Conservation (phyloP, 1,140 invertebrate genomes). For the Ceratina australensis region DNA sequence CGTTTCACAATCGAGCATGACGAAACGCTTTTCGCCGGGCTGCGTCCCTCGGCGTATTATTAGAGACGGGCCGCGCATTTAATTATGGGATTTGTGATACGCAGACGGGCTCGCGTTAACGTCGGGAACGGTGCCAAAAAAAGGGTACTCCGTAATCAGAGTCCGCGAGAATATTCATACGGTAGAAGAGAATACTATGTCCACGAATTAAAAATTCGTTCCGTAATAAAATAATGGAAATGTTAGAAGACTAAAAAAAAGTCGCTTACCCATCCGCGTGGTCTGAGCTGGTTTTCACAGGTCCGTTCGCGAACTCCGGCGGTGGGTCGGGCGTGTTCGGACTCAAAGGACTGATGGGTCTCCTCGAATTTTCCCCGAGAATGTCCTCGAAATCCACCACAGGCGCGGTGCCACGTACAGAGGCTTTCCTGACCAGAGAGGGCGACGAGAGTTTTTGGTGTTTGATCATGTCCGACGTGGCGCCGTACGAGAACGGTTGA, state of each 20-base stretch:
- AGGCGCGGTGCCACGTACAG: conserved; percentile 74
- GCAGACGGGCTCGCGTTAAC: not conserved
- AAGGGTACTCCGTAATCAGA: conserved; percentile 26
- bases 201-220: too few species aligned
- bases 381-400: conserved; percentile 81
- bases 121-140: conserved; percentile 28
- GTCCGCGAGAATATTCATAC: not conserved
- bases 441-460: conserved; percentile 85
- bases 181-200: not conserved
- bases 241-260: too few species aligned
- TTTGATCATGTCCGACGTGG: conserved; percentile 82
- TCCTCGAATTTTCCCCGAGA: conserved; percentile 66
- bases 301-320: conserved; percentile 73
- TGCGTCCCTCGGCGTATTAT: conserved; percentile 23
- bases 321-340: conserved; percentile 71
- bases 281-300: conserved; percentile 56
- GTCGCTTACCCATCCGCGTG: conserved; percentile 71
- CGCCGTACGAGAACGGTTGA: conserved; percentile 90
- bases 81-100: conserved; percentile 43
- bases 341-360: conserved; percentile 65
- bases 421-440: conserved; percentile 86
- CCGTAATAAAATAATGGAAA: too few species aligned
- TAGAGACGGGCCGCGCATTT: conserved; percentile 35
- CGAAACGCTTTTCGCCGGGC: conserved; percentile 28
- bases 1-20: conserved; percentile 36